Evolutionary conservation across 2,797 vertebrate species (phyloP), one percentile per base, ranked within the genome.

Genomic region (Cygnus olor): DNA sequence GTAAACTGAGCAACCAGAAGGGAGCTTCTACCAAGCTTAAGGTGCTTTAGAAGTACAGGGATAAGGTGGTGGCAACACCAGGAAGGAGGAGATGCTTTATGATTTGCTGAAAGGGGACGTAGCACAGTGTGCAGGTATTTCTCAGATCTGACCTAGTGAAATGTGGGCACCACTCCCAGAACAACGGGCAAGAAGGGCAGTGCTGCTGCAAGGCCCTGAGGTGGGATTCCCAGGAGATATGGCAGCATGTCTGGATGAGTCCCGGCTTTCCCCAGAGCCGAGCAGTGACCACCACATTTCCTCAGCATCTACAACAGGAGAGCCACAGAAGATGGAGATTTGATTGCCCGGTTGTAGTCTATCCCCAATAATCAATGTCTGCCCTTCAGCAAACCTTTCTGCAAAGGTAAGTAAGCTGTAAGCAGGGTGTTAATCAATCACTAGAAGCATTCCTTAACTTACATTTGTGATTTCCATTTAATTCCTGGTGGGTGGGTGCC

Each of bases 391-490:
- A 92, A 80, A 61, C 21, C 30, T 80, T 69, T 74, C 42, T 42
- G 65, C 21, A 6, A 69, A 87, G 58, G 76, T 44, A 89, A 89
- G 76, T 66, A 78, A 87, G n/a, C 81, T 74, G 68, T 53, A 79
- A 76, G 30, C 17, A 34, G 49, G 47, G 16, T 69, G 78, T 34
- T 88, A n/a, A 93, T 83, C 68, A 22, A 84, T 74, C 92, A 63
- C 20, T 54, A 76, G 77, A 88, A 84, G 47, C 14, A 13, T 74
- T 79, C 83, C 38, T 70, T 77, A 89, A 20, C 36, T 80, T 69
- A 76, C 14, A 45, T 89, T 76, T 89, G 65, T 22, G 27, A 92
- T 93, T 90, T 79, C 76, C 60, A 42, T 78, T 94, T 85, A 64
- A 89, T 89, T 88, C 58, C 44, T 4, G 2, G 88, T 83, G 61